A percentile compares a stretch with the other conserved stretches of the same genome.
These are phyloP conservation scores for Gibbula magus DNA, from an alignment of 2,888 invertebrate genomes.

Conservation along the genomic window DNA sequence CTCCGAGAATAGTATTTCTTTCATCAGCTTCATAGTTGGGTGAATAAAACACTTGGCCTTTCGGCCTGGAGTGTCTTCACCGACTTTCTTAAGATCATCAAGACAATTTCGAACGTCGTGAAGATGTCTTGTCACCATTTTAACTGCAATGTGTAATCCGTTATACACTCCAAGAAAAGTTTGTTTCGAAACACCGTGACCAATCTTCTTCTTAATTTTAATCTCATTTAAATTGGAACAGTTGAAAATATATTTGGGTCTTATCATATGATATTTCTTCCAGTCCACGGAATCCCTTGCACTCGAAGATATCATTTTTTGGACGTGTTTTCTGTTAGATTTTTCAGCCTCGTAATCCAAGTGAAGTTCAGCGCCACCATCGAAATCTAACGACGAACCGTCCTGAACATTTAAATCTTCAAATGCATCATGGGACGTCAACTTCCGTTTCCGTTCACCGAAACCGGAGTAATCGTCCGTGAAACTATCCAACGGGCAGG, in stretches of 20 bases:
- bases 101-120: conserved; percentile 66
- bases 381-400: conserved; percentile 6
- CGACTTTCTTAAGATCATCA: conserved; percentile 44
- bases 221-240: conserved; percentile 67
- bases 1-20: conserved; percentile 69
- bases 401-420: conserved; percentile 21
- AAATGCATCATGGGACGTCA: background rate
- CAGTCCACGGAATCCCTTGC: background rate
- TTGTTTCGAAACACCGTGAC: conserved; percentile 72
- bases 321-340: background rate
- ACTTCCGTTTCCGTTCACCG: conserved; percentile 12
- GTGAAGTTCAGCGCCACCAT: background rate
- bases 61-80: background rate
- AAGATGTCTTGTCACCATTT: conserved; percentile 72
- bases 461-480: conserved; percentile 28
- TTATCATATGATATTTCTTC: background rate
- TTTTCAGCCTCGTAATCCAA: conserved; percentile 6
- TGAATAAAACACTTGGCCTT: conserved; percentile 58
- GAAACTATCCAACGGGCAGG: conserved; percentile 22
- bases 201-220: conserved; percentile 63
- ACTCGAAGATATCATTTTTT: background rate
- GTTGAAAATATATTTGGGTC: conserved; percentile 53
- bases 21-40: conserved; percentile 72
- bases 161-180: conserved; percentile 64
- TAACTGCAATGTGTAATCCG: conserved; percentile 64